Evolutionary conservation across 53 echinoderm and acorn worm species (phyloP).

Genomic region (Antedon mediterranea): DNA sequence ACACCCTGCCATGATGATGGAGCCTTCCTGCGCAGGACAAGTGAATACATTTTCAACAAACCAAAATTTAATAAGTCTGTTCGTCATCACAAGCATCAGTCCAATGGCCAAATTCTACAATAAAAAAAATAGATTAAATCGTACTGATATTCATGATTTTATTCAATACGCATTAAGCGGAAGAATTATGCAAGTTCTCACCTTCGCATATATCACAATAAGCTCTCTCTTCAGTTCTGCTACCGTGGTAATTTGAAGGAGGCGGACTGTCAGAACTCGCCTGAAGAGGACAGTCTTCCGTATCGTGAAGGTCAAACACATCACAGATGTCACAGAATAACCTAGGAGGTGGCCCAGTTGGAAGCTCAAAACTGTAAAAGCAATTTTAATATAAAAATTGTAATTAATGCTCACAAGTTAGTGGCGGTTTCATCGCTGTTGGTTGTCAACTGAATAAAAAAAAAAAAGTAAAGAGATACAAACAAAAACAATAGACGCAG

Average conservation of each 20-base stretch:
- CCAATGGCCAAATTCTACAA: slow-evolving; percentile 94
- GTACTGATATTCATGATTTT: not conserved
- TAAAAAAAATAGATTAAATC: not conserved
- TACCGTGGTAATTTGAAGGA: slow-evolving; percentile 74
- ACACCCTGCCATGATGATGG: too few species aligned
- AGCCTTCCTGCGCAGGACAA: too few species aligned
- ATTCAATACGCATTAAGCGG: too few species aligned
- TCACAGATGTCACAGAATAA: slow-evolving; percentile 99
- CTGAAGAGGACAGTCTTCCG: slow-evolving; percentile 99
- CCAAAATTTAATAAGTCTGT: slow-evolving; percentile 67
- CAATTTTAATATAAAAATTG: not conserved
- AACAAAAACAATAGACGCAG: too few species aligned
- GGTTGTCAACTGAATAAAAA: not conserved
- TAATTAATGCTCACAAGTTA: slow-evolving; percentile 19
- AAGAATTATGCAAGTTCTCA: slow-evolving; percentile 6
- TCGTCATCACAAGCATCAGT: slow-evolving; percentile 97
- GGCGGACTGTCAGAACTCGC: slow-evolving; percentile 96
- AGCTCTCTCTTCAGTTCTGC: slow-evolving; percentile 51
- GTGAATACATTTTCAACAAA: not conserved
- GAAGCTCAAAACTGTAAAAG: not conserved
- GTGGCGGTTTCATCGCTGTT: not conserved
- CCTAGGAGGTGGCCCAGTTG: slow-evolving; percentile 48
- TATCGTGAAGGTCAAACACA: slow-evolving; percentile 97
- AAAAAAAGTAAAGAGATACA: too few species aligned
- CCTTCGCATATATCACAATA: slow-evolving; percentile 97